Evolutionary conservation across 1,140 invertebrate species (phyloP).

Genomic region (Chrysoperla carnea): DNA sequence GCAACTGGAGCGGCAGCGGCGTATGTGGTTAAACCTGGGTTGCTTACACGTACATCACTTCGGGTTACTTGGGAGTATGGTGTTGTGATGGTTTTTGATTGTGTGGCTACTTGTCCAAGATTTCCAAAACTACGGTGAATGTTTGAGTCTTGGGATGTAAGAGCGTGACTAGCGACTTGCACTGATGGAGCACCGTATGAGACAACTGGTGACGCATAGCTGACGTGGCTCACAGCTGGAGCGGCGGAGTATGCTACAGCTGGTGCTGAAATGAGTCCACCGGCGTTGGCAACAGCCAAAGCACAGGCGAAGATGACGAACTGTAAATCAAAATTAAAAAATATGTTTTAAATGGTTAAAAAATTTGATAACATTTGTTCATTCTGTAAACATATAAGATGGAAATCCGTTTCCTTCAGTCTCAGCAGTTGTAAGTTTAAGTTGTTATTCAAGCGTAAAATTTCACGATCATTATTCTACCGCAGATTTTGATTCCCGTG

Average conservation of each 20-base stretch:
- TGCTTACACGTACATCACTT: conserved; percentile 35
- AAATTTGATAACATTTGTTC: not conserved
- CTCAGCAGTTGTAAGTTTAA: no score
- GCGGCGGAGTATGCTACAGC: not conserved
- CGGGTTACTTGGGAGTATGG: conserved; percentile 43
- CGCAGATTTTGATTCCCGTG: no score
- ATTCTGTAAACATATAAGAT: not conserved
- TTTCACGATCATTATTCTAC: no score
- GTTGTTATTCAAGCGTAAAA: no score
- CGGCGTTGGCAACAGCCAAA: conserved; percentile 11
- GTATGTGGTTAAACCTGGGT: conserved; percentile 23
- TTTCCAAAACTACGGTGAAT: conserved; percentile 35
- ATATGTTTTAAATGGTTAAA: not conserved
- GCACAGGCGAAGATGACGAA: conserved; percentile 7
- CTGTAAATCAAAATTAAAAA: conserved; percentile 11
- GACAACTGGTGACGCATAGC: conserved; percentile 32
- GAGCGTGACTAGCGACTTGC: conserved; percentile 23
- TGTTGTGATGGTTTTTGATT: conserved; percentile 40
- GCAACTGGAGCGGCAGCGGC: conserved; percentile 15
- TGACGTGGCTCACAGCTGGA: conserved; percentile 34
- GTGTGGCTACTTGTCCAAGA: conserved; percentile 34
- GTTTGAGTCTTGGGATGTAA: conserved; percentile 34
- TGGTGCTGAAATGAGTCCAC: conserved; percentile 5
- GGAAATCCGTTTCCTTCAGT: no score
- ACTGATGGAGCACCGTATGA: conserved; percentile 35